Evolutionary conservation across 2,797 vertebrate genomes (phyloP).

Genomic region (Sebastes miniatus): DNA sequence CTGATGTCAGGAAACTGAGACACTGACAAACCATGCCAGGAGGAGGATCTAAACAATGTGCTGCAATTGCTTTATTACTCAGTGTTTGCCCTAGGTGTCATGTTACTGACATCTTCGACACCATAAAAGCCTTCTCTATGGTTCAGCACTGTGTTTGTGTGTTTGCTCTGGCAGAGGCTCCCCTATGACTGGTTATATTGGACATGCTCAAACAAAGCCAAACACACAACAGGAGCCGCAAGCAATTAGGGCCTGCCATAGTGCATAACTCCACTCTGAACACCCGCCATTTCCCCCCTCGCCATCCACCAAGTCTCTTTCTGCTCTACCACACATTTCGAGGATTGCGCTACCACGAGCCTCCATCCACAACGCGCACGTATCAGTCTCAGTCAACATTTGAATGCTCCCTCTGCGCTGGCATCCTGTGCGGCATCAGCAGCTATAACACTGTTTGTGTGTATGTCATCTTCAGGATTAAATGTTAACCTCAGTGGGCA

Average conservation of each 20-base stretch:
- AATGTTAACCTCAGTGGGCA: slow-evolving; percentile 39
- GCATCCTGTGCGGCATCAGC: slow-evolving; percentile 27
- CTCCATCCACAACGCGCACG: background rate
- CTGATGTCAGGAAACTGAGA: slow-evolving; percentile 67
- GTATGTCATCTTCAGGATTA: slow-evolving; percentile 37
- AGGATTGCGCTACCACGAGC: background rate
- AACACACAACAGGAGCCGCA: slow-evolving; percentile 78
- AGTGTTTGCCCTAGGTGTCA: slow-evolving; percentile 72
- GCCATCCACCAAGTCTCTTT: slow-evolving; percentile 18
- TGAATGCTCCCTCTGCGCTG: background rate
- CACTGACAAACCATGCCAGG: slow-evolving; percentile 60
- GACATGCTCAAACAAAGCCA: slow-evolving; percentile 82
- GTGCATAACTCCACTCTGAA: slow-evolving; percentile 59
- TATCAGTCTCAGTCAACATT: slow-evolving; percentile 8
- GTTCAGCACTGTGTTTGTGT: slow-evolving; percentile 53
- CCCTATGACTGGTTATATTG: slow-evolving; percentile 76
- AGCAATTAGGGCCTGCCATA: slow-evolving; percentile 76
- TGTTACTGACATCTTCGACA: slow-evolving; percentile 63
- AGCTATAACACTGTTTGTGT: slow-evolving; percentile 26
- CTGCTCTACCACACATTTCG: slow-evolving; percentile 19
- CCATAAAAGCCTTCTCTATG: slow-evolving; percentile 60
- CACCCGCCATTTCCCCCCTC: slow-evolving; percentile 34
- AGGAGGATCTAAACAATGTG: slow-evolving; percentile 64
- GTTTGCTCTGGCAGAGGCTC: slow-evolving; percentile 74
- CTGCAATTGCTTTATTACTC: slow-evolving; percentile 74